Base-by-base conservation (phyloP, 2,797 vertebrate species). In the Chaenodraco wilsoni region DNA sequence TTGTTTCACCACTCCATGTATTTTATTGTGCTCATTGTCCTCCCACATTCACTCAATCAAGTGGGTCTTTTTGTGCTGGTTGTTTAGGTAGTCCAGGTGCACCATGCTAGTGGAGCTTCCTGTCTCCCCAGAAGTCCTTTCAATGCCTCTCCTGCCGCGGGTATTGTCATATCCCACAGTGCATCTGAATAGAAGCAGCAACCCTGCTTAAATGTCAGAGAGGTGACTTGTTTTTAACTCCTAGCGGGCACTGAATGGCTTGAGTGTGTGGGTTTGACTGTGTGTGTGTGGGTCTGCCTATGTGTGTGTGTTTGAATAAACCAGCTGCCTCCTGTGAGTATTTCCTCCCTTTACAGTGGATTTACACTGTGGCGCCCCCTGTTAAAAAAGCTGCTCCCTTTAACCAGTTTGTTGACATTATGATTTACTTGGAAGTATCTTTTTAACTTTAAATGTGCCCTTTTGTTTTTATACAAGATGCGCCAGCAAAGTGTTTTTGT, bases 211-310 rank as follows among this genome's bases (percentile, higher is more conserved):
- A 91, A 92, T 92, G 92, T 92, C 92, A 91, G 77, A 84, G 87
- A 91, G 87, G 92, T 90, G 88, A 91, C 90, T 93, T 92, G 90
- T 91, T 91, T 91, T 92, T 88, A 91, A 92, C 89, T 92, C 87
- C 86, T 89, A 69, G 79, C 81, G 82, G 86, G 76, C 84, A 74
- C 79, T 5, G 59, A 74, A 69, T 51, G 69, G 59, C 46, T 56
- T 19, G 45, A 48, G 65, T 67, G 66, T 48, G 66, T 55, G 73
- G n/a, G 73, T 57, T 33, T 40, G 54, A 6, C 41, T 41, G 46
- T 41, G 60, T 54, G 56, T 62, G 58, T 51, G 57, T 59, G 49
- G 57, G 55, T 40, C 43, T 72, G 60, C 12, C 17, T 50, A 54
- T 69, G 58, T 65, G 73, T 33, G 58, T 62, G 63, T 43, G 71